Percentiles rank a stretch among this genome's conserved stretches.
Evolutionary conservation across 2,797 vertebrate genomes (phyloP).

Genomic region (Myiotriccus ornatus): DNA sequence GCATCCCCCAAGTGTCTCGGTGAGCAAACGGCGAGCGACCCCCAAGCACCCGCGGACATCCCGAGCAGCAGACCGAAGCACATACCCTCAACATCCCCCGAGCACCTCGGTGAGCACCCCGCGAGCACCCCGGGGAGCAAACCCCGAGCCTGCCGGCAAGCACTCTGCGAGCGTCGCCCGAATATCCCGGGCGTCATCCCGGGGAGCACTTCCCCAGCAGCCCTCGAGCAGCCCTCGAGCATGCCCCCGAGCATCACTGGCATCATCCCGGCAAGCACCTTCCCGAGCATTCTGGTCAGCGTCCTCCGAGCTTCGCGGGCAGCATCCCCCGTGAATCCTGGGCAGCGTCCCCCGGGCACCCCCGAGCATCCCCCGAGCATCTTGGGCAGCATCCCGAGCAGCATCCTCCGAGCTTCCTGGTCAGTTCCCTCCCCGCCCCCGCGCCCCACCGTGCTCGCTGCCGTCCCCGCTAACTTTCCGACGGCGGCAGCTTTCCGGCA

Average conservation of each 20-base stretch:
- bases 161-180: background rate
- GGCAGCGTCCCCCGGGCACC: background rate
- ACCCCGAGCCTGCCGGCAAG: background rate
- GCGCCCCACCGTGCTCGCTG: background rate
- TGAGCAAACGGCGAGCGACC: background rate
- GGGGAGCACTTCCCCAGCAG: background rate
- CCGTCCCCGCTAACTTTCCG: background rate
- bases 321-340: background rate
- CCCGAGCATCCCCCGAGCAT: background rate
- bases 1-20: background rate
- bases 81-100: background rate
- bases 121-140: background rate
- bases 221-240: background rate
- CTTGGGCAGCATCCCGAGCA: background rate
- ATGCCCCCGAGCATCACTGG: background rate
- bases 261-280: background rate
- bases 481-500: background rate
- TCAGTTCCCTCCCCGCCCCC: background rate
- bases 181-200: background rate
- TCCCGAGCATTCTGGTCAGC: background rate
- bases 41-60: background rate
- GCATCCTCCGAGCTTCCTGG: background rate
- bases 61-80: background rate
- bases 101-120: background rate
- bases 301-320: background rate